Evolutionary conservation across 2,797 vertebrate genomes (phyloP).

Genomic region (Falco novaeseelandiae): DNA sequence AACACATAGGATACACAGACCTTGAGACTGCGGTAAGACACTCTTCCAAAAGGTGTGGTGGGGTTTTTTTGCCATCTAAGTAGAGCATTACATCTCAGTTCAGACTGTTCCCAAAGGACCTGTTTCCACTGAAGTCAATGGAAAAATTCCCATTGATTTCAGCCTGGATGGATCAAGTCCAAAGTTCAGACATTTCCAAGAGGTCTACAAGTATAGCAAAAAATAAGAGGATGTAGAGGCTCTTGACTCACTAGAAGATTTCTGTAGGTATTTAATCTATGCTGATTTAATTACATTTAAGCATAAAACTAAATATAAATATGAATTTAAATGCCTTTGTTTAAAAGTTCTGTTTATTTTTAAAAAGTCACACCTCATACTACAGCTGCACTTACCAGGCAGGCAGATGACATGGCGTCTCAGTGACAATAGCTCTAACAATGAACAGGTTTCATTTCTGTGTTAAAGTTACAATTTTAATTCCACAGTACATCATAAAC

Average conservation of each 20-base stretch:
- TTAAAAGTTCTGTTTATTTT: background rate
- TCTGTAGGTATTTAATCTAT: background rate
- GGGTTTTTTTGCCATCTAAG: background rate
- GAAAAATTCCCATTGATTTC: constrained; percentile 49
- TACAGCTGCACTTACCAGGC: background rate
- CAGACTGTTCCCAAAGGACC: constrained; percentile 15
- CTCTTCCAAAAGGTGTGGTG: background rate
- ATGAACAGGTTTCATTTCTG: background rate
- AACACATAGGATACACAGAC: background rate
- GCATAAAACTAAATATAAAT: background rate
- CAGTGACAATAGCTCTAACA: background rate
- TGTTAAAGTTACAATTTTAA: background rate
- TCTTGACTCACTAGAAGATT: background rate
- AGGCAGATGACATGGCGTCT: background rate
- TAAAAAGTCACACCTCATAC: background rate
- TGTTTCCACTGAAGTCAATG: constrained; percentile 15
- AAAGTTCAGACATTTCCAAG: constrained; percentile 10
- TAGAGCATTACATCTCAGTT: constrained; percentile 9
- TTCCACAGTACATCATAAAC: background rate
- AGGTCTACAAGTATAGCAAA: background rate
- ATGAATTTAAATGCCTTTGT: background rate
- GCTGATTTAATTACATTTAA: background rate
- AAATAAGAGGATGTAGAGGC: background rate
- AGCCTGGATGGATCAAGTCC: constrained; percentile 13
- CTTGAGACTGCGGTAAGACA: background rate